Evolutionary conservation across 30 jellyfish, hydroid and myxozoan species (phyloP).

Genomic region (Chrysaora quinquecirrha): DNA sequence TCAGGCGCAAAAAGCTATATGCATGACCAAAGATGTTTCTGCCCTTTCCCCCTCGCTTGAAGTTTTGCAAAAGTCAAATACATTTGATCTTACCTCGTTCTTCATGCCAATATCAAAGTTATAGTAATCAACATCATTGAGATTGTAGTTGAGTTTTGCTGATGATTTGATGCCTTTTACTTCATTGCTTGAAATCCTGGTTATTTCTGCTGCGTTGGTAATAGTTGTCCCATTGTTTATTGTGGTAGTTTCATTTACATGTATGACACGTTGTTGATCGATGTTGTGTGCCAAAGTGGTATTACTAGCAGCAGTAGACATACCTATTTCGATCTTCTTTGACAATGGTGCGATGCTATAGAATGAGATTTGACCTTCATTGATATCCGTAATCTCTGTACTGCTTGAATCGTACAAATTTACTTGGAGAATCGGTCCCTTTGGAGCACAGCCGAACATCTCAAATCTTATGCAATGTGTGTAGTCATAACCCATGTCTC

Average conservation of each 20-base stretch:
- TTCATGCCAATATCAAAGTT: not conserved
- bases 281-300: not conserved
- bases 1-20: too few species aligned
- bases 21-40: too few species aligned
- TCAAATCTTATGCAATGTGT: slow-evolving; percentile 20
- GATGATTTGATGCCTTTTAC: not conserved
- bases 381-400: not conserved
- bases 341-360: not conserved
- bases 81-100: too few species aligned
- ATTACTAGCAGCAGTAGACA: slow-evolving; percentile 17
- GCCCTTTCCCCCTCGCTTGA: too few species aligned
- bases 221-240: not conserved
- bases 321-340: not conserved
- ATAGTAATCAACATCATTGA: not conserved
- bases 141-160: not conserved
- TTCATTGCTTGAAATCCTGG: not conserved
- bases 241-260: not conserved
- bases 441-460: slow-evolving; percentile 26
- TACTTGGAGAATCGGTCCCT: not conserved
- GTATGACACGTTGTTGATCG: not conserved
- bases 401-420: not conserved
- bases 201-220: not conserved
- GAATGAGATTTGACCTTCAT: not conserved
- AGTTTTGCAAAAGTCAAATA: too few species aligned
- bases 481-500: not conserved